These are phyloP conservation scores for Florisuga fusca DNA, from an alignment of 2,797 vertebrate genomes.

Conservation along the genomic window DNA sequence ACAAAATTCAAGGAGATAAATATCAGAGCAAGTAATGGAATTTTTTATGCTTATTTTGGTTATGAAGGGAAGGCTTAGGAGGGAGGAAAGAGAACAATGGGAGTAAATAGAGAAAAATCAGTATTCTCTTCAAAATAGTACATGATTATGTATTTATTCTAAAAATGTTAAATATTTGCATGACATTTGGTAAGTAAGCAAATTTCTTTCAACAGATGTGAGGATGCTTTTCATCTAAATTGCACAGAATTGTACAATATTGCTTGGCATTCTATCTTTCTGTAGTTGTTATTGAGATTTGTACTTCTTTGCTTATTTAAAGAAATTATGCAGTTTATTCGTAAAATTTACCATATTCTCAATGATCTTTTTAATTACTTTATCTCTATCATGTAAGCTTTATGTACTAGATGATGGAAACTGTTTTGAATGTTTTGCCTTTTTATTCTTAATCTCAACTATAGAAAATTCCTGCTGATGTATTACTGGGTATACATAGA, in stretches of 20 bases:
- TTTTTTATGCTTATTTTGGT: background rate
- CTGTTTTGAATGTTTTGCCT: background rate
- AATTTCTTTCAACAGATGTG: conserved; percentile 58
- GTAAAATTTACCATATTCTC: background rate
- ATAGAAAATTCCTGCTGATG: background rate
- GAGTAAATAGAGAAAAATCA: conserved; percentile 34
- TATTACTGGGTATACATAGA: background rate
- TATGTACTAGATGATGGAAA: background rate
- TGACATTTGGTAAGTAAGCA: conserved; percentile 41
- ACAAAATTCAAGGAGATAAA: background rate
- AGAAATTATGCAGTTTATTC: conserved; percentile 5
- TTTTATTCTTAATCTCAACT: background rate
- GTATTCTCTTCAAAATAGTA: conserved; percentile 40
- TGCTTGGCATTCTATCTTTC: conserved; percentile 57
- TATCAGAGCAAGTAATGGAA: background rate
- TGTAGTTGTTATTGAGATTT: conserved; percentile 52
- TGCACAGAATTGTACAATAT: conserved; percentile 19
- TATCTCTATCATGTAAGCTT: background rate
- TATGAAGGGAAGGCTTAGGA: background rate
- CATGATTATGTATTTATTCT: conserved; percentile 49
- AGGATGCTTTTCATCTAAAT: conserved; percentile 56
- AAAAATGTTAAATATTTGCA: conserved; percentile 57
- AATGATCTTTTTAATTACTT: background rate
- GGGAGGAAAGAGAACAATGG: conserved; percentile 14
- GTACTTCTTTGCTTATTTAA: conserved; percentile 20